phyloP scores from a whole-genome alignment of 2,888 invertebrate genomes.

The Fragum fragum region DNA sequence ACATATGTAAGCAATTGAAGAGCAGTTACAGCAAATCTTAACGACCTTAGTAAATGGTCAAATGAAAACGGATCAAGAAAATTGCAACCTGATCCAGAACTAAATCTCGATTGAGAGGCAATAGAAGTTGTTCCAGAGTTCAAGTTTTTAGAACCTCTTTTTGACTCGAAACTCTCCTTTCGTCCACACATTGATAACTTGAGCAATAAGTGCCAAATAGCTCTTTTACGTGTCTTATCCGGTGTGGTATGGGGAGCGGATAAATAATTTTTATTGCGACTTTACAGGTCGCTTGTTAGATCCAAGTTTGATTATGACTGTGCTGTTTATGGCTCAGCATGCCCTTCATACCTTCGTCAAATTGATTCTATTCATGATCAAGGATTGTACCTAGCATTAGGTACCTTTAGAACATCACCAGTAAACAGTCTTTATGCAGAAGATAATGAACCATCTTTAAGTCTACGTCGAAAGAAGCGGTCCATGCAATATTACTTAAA shows the following conservation, averaged over 20 bases:
- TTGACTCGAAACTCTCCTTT: conserved; percentile 58
- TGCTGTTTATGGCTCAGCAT: conserved; percentile 57
- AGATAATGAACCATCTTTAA: conserved; percentile 39
- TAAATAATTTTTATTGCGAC: conserved; percentile 24
- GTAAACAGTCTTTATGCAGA: conserved; percentile 44
- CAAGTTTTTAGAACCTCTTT: conserved; percentile 55
- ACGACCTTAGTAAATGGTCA: conserved; percentile 21
- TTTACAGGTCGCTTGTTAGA: conserved; percentile 44
- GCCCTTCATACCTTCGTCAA: conserved; percentile 44
- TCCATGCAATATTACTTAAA: conserved; percentile 30
- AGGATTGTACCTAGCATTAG: conserved; percentile 45
- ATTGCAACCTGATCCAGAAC: conserved; percentile 49
- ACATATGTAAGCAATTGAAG: conserved; percentile 35
- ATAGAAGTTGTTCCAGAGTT: conserved; percentile 40
- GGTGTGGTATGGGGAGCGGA: conserved; percentile 50
- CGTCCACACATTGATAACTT: conserved; percentile 48
- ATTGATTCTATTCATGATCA: conserved; percentile 60
- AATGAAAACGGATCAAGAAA: conserved; percentile 56
- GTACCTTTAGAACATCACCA: conserved; percentile 52
- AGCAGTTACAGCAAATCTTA: conserved; percentile 32
- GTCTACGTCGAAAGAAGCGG: conserved; percentile 8
- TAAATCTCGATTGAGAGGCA: conserved; percentile 19
- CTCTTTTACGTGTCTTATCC: conserved; percentile 48
- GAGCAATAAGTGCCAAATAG: conserved; percentile 44
- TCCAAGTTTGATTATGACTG: conserved; percentile 60